Percentiles rank a stretch among this genome's conserved stretches.
Evolutionary conservation across 2,888 invertebrate genomes (phyloP).

Genomic region (Patella depressa): DNA sequence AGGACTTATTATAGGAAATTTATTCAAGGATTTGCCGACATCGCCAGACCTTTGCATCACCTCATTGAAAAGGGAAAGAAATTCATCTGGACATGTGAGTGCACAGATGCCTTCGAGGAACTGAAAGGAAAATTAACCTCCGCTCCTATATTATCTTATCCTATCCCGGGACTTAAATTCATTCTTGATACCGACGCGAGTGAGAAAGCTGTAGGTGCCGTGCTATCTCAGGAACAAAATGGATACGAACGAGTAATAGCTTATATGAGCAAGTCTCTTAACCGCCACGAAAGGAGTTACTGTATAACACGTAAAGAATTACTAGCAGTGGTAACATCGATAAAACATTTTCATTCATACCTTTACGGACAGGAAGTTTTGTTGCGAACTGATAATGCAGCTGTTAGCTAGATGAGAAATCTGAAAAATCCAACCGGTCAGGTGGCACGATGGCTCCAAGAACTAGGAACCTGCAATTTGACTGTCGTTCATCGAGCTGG

Average conservation of each 20-base stretch:
- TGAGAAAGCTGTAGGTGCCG: conserved; percentile 16
- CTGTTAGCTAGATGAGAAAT: conserved; percentile 13
- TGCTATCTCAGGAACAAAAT: neutral
- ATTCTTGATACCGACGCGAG: conserved; percentile 24
- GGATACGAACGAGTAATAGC: conserved; percentile 14
- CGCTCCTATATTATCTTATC: conserved; percentile 19
- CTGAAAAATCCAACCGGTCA: conserved; percentile 16
- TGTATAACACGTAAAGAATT: conserved; percentile 19
- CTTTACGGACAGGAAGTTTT: conserved; percentile 18
- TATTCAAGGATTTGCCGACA: conserved; percentile 27
- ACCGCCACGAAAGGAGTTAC: conserved; percentile 12
- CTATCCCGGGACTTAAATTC: conserved; percentile 11
- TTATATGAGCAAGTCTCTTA: conserved; percentile 20
- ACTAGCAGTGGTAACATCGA: conserved; percentile 14
- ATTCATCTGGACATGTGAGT: conserved; percentile 14
- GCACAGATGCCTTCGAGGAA: conserved; percentile 21
- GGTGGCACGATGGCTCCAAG: conserved; percentile 17
- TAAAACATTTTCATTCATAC: conserved; percentile 18
- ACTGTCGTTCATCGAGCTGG: conserved; percentile 17
- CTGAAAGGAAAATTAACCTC: conserved; percentile 18
- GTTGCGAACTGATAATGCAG: conserved; percentile 21
- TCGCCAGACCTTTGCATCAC: conserved; percentile 29
- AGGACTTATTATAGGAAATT: conserved; percentile 37
- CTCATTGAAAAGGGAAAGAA: conserved; percentile 20
- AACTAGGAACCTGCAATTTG: conserved; percentile 11